Evolutionary conservation across 2,888 invertebrate genomes (phyloP).

Genomic region (Athrips mouffetella): DNA sequence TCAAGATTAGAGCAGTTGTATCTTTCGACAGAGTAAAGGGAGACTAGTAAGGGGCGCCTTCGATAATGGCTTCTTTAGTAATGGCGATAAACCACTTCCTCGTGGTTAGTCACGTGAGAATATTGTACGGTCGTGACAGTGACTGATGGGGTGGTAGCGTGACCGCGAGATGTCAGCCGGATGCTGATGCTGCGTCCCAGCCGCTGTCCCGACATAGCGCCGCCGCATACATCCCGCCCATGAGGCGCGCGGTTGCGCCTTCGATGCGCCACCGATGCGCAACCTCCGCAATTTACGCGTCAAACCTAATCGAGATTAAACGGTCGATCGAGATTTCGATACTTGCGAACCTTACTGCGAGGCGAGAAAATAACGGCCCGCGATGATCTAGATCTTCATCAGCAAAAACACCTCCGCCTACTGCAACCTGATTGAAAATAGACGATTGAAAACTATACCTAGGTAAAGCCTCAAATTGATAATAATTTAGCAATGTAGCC

Average conservation of each 20-base stretch:
- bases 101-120: conserved; percentile 57
- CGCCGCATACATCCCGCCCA: conserved; percentile 1
- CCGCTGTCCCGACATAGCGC: neutral
- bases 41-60: conserved; percentile 44
- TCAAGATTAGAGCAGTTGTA: conserved; percentile 48
- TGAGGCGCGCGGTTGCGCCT: neutral
- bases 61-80: conserved; percentile 59
- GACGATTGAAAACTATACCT: neutral
- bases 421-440: conserved; percentile 3
- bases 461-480: conserved; percentile 3
- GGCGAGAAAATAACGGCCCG: conserved; percentile 14
- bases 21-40: conserved; percentile 36
- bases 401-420: conserved; percentile 9
- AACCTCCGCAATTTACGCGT: conserved; percentile 20
- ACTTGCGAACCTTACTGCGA: conserved; percentile 13
- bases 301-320: conserved; percentile 21
- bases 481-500: conserved; percentile 4
- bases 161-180: conserved; percentile 30
- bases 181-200: conserved; percentile 19
- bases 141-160: conserved; percentile 51
- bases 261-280: conserved; percentile 3
- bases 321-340: conserved; percentile 15
- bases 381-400: conserved; percentile 10
- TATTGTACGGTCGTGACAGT: conserved; percentile 52
- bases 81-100: conserved; percentile 62